Base-by-base conservation (phyloP, 2,888 invertebrate species). In the Iphiclides podalirius region DNA sequence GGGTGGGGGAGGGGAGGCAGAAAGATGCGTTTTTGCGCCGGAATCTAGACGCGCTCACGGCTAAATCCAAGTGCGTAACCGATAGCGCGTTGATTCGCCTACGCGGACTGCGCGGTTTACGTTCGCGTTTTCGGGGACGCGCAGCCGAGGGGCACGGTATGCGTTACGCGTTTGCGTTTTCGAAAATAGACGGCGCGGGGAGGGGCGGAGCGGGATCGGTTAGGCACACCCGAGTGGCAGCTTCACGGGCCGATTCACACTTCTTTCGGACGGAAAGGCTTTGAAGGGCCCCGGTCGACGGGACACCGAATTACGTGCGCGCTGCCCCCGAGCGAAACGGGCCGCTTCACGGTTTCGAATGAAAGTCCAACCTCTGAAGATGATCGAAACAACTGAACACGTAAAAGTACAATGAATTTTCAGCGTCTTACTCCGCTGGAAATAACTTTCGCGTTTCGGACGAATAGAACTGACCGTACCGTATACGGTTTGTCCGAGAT, bases 11-110 rank as follows among this genome's bases (percentile, higher is more conserved):
- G n/a, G n/a, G n/a, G n/a, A n/a, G n/a, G n/a, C n/a, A n/a, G n/a
- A n/a, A n/a, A n/a, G 84, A 86, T 88, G 88, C 88, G 86, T 87
- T 87, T 88, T 88, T 88, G 85, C 86, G 83, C 84, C 82, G 67
- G 71, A 74, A 75, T 73, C 75, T 70, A 74, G 73, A 78, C n/a
- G n/a, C 72, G 79, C 78, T 81, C 75, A 79, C 77, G 73, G 72
- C 72, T 72, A 79, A 77, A 82, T 78, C 83, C 79, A 83, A 85
- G 79, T 87, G 86, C 86, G 87, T 87, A 79, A 72, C 80, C 75
- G 60, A 66, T 64, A 61, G 60, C 55, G 61, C 57, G 44, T 36
- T 12, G 8, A 52, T 46, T 6, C 20, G 52, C 36, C 47, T 58
- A 60, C 63, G 63, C 12, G 31, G n/a, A 31, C 6, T 26, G 8